Percentiles rank a stretch among this genome's conserved stretches.
Conservation (phyloP, 2,888 invertebrate species). For the Drosophila prostipennis region DNA sequence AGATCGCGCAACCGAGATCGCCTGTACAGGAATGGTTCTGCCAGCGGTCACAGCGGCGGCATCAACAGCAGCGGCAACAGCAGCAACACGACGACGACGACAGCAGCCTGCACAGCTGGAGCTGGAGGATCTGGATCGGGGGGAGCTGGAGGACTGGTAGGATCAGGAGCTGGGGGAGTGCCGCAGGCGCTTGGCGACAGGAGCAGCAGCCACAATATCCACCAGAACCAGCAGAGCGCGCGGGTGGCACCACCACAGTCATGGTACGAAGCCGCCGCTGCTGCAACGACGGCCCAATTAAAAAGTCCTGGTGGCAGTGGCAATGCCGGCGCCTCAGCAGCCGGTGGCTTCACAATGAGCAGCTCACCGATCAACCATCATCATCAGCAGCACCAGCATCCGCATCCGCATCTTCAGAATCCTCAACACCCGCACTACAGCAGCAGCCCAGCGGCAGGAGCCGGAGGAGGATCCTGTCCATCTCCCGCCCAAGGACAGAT, state of each 20-base stretch:
- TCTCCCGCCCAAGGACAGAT: constrained; percentile 72
- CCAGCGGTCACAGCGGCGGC: constrained; percentile 42
- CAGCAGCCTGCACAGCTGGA: constrained; percentile 41
- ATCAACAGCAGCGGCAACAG: constrained; percentile 28
- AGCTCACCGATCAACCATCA: constrained; percentile 74
- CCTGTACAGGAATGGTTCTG: constrained; percentile 67
- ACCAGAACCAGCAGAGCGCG: constrained; percentile 70
- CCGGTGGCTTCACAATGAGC: constrained; percentile 58
- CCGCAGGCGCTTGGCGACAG: constrained; percentile 82
- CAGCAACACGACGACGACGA: constrained; percentile 45
- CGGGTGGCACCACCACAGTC: constrained; percentile 82
- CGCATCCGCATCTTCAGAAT: constrained; percentile 47
- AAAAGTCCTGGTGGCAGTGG: constrained; percentile 84
- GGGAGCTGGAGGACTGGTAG: constrained; percentile 30
- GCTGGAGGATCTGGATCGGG: constrained; percentile 40
- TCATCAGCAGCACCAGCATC: constrained; percentile 41
- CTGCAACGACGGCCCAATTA: constrained; percentile 81
- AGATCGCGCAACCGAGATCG: constrained; percentile 64
- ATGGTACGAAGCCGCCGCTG: constrained; percentile 84
- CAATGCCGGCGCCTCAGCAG: constrained; percentile 81
- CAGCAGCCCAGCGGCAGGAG: constrained; percentile 44
- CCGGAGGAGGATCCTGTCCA: constrained; percentile 59
- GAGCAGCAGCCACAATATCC: constrained; percentile 77
- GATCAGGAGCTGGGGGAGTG: constrained; percentile 46
- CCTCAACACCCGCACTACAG: constrained; percentile 49